These are phyloP conservation scores for Calameuta filiformis DNA, from an alignment of 2,888 invertebrate species.

Conservation along the genomic window DNA sequence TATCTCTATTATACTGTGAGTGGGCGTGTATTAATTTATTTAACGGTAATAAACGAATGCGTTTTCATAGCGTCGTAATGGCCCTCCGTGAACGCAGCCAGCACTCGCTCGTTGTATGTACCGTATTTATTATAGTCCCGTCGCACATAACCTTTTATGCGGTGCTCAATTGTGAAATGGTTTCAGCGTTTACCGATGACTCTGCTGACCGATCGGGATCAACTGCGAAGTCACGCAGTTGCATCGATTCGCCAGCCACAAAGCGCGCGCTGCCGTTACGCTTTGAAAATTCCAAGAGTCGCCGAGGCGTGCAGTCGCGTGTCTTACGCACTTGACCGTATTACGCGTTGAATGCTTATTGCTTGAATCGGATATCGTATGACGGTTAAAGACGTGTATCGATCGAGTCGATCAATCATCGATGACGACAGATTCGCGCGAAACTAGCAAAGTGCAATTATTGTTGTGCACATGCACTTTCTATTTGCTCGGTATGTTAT, in stretches of 20 bases:
- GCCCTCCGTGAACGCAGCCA: not conserved
- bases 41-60: slow-evolving; percentile 32
- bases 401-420: not conserved
- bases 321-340: not conserved
- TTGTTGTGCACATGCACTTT: not conserved
- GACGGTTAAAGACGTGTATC: not conserved
- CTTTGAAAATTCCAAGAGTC: not conserved
- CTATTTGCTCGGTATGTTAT: not conserved
- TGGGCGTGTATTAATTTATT: slow-evolving; percentile 35
- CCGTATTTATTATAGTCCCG: slow-evolving; percentile 34
- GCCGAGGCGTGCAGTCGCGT: not conserved
- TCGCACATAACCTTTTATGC: slow-evolving; percentile 31
- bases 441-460: not conserved
- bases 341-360: not conserved
- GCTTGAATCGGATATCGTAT: not conserved
- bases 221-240: not conserved
- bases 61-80: not conserved
- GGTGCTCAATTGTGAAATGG: slow-evolving; percentile 36
- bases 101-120: slow-evolving; percentile 15
- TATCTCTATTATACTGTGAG: not conserved
- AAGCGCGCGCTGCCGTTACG: not conserved
- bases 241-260: not conserved
- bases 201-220: not conserved
- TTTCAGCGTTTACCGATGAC: slow-evolving; percentile 1
- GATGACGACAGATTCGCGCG: not conserved